These are phyloP conservation scores for Enteromius mattozi DNA, from an alignment of 2,797 vertebrate genomes.

Conservation along the genomic window DNA sequence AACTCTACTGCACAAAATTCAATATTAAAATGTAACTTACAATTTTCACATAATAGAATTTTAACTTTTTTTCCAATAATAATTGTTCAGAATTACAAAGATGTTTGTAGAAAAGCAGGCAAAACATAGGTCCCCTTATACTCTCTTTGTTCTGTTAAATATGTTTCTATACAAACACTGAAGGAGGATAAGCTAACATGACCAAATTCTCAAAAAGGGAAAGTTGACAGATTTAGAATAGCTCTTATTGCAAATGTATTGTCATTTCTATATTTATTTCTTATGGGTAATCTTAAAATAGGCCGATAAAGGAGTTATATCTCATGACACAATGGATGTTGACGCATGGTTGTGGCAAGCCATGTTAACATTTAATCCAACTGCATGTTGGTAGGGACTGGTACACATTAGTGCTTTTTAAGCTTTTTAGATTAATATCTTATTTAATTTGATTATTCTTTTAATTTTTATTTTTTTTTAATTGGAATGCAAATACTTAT, in stretches of 20 bases:
- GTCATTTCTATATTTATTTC: not conserved
- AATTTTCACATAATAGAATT: not conserved
- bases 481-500: not conserved
- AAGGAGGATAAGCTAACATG: no score
- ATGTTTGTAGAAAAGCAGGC: not conserved
- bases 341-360: slow-evolving; percentile 20
- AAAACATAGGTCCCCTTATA: not conserved
- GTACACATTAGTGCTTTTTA: not conserved
- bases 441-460: not conserved
- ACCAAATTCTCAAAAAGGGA: not conserved
- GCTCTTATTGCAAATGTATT: not conserved
- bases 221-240: not conserved
- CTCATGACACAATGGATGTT: slow-evolving; percentile 12
- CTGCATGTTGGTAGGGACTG: not conserved
- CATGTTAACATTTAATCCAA: not conserved
- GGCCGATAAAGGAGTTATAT: not conserved
- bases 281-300: not conserved
- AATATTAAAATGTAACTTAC: not conserved
- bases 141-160: slow-evolving; percentile 7
- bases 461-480: not conserved
- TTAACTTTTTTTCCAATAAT: no score
- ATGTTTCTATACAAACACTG: slow-evolving; percentile 2
- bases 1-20: not conserved
- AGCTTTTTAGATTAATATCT: no score
- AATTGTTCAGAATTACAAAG: not conserved